Base-by-base conservation (phyloP, 2,888 invertebrate species). In the Eilema caniola region DNA sequence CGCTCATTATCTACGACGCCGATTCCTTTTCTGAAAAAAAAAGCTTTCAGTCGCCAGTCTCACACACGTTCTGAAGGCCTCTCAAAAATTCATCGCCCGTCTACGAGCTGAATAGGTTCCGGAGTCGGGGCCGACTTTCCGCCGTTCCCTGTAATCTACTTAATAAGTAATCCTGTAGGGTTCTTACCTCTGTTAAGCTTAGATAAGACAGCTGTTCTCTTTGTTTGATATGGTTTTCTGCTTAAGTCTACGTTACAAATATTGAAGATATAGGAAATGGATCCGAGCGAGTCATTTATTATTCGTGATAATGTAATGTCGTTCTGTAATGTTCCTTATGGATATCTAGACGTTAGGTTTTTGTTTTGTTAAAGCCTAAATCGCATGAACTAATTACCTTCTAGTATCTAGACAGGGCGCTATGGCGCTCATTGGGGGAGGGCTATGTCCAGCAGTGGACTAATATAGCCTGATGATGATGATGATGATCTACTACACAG, bases 31-130 rank as follows among this genome's bases (percentile, higher is more conserved):
- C 77, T 87, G 86, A 88, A 90, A 90, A 53, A 90, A 90, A 90
- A 83, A 84, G 87, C 91, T 90, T 89, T 89, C 90, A 91, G 88
- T 88, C 88, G 86, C 72, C 71, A 73, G 81, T 85, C 87, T 88
- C 89, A 89, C 88, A 90, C 89, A 80, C 89, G 90, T 87, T 90
- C 90, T 89, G 88, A 85, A 92, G 93, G 87, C 92, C 94, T 90
- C 94, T 95, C 93, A 94, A 95, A 94, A 94, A 95, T 95, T 94
- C 95, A 95, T 93, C 94, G 93, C 90, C 93, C 92, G 94, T 94
- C 95, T 93, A 92, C 90, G 81, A 83, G 86, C 84, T 92, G 90
- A 93, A 93, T 91, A 84, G 89, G 87, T 90, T 88, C 86, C 81
- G 88, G 86, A 86, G 86, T 72, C 84, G 88, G 86, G 79, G 84